Percentiles rank a stretch among this genome's conserved stretches.
phyloP scores from a whole-genome alignment of 1,140 invertebrate genomes.

The Neotoxoptera formosana region DNA sequence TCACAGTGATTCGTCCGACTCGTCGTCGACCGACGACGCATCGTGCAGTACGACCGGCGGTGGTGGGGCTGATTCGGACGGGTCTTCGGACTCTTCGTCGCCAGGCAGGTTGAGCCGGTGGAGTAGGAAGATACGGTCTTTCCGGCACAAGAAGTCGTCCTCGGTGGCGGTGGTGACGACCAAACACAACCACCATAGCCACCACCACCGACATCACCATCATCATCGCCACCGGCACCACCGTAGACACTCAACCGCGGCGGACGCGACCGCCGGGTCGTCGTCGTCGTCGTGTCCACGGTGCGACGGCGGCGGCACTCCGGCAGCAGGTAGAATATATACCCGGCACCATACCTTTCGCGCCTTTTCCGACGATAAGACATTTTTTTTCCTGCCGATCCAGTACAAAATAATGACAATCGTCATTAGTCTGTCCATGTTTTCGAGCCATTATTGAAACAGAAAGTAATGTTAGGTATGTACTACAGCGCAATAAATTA shows the following conservation, averaged over 20 bases:
- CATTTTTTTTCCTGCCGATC: neutral
- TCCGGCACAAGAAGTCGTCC: conserved; percentile 31
- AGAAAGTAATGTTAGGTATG: neutral
- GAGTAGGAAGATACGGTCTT: conserved; percentile 46
- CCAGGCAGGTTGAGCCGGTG: conserved; percentile 45
- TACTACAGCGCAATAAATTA: neutral
- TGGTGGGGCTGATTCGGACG: neutral
- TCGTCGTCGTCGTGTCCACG: neutral
- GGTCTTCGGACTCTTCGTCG: neutral
- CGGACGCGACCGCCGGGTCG: neutral
- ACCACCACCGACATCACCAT: neutral
- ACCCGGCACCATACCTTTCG: neutral
- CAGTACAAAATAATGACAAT: neutral
- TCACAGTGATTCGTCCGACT: conserved; percentile 26
- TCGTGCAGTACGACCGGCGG: neutral
- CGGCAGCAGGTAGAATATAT: neutral
- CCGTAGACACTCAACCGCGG: neutral
- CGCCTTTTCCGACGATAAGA: no score
- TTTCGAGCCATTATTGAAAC: neutral
- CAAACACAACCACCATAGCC: neutral
- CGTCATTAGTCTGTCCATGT: neutral
- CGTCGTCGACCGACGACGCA: neutral
- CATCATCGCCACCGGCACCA: neutral
- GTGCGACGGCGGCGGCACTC: neutral
- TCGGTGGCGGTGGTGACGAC: neutral